phyloP scores from a whole-genome alignment of 2,888 invertebrate genomes.

The Apantesis nais region DNA sequence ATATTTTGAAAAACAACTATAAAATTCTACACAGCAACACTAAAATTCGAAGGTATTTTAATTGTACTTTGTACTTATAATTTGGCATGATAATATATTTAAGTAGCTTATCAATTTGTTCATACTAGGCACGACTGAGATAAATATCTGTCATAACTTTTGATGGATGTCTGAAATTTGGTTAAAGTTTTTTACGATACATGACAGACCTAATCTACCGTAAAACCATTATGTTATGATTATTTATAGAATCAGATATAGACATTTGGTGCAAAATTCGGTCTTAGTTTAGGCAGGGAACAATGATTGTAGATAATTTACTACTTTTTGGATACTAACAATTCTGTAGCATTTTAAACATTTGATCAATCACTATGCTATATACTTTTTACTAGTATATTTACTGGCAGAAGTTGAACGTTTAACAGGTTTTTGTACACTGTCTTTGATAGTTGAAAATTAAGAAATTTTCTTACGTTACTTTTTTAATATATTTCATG shows the following conservation, averaged over 20 bases:
- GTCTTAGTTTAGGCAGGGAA: not conserved
- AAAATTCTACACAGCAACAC: no score
- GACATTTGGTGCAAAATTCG: not conserved
- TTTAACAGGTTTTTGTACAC: no score
- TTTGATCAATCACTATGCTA: not conserved
- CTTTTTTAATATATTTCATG: constrained; percentile 14
- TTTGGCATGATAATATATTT: not conserved
- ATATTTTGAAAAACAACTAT: not conserved
- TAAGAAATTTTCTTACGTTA: no score
- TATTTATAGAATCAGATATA: not conserved
- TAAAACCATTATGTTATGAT: not conserved
- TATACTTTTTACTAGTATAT: not conserved
- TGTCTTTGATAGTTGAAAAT: no score
- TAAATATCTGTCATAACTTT: not conserved
- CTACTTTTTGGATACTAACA: not conserved
- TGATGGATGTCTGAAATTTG: not conserved
- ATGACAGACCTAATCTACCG: no score
- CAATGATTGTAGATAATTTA: not conserved
- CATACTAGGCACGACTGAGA: not conserved
- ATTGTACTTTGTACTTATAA: not conserved
- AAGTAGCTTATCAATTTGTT: not conserved
- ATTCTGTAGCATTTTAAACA: not conserved
- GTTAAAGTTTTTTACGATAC: not conserved
- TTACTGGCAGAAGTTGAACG: not conserved
- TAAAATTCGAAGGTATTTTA: not conserved